Base-by-base conservation (phyloP, 2,888 invertebrate species). In the Amphipoea oculea region DNA sequence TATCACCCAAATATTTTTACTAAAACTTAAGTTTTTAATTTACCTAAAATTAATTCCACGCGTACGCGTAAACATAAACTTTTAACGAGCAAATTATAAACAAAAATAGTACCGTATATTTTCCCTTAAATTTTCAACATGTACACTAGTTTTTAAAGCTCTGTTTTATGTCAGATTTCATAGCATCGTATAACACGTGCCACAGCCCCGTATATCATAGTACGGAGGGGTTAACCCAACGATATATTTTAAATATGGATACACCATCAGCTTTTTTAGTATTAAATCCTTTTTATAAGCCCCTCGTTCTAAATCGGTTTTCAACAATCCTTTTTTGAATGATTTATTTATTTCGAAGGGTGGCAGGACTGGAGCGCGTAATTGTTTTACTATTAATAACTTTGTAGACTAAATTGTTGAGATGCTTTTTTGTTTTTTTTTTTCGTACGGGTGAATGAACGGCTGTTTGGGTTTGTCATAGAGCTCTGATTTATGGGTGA, bases 161-260 rank as follows among this genome's bases (percentile, higher is more conserved):
- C 92, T 94, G 93, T 92, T 95, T 92, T 91, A 92, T 94, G 93
- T 95, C 92, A 91, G 86, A 91, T 93, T 95, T 92, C 93, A 93
- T 93, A 91, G 90, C 88, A 88, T 92, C 90, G 85, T 92, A 92
- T 93, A 95, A 92, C 96, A 95, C 95, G 95, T 93, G 95, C 94
- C 94, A 83, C 73, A 79, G 81, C 87, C 48, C 51, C 92, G 86
- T 94, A 94, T 95, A 95, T 96, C 94, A 94, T 92, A 88, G 68
- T 85, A 90, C 79, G 87, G 93, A 94, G 94, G 95, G 95, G 95
- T 94, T 94, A 93, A 91, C 91, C 87, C 90, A 90, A 79, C 91
- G 91, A 94, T 92, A 92, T 82, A 76, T 95, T 95, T 82, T 94
- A 94, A 95, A 96, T 94, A 94, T 94, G 94, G 95, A 94, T 94